Percentiles rank a stretch among this genome's conserved stretches.
These are phyloP conservation scores for Hippocampus barbouri DNA, from an alignment of 2,113 vertebrate species.

Conservation along the genomic window DNA sequence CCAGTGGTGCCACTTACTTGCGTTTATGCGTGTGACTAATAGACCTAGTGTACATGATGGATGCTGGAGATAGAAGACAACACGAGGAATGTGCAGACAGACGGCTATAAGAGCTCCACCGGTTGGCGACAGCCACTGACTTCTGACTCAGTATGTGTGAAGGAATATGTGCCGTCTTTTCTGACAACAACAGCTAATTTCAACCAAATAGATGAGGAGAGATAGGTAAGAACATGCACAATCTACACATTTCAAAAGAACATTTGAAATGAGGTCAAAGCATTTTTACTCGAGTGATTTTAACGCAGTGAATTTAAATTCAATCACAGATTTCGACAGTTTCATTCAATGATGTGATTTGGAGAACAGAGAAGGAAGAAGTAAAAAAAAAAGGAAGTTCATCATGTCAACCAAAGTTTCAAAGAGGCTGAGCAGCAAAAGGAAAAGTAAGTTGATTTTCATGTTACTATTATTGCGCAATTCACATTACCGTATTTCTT, in stretches of 20 bases:
- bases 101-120: conserved; percentile 33
- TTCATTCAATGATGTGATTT: conserved; percentile 1
- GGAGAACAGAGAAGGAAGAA: conserved; percentile 7
- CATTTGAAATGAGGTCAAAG: background rate
- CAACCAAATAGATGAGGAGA: conserved; percentile 2
- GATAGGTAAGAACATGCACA: conserved; percentile 29
- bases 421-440: conserved; percentile 54
- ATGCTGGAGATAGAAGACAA: conserved; percentile 5
- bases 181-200: background rate
- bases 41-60: conserved; percentile 9
- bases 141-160: background rate
- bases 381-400: background rate
- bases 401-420: conserved; percentile 51
- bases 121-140: background rate
- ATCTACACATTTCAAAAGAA: background rate
- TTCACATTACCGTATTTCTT: no score
- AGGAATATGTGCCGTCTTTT: conserved; percentile 2
- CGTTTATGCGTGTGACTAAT: background rate
- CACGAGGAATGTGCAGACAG: conserved; percentile 22
- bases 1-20: conserved; percentile 1
- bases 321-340: conserved; percentile 30
- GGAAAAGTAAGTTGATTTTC: conserved; percentile 49
- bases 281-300: background rate
- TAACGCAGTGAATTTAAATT: conserved; percentile 19
- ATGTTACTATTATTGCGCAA: background rate